phyloP scores from a whole-genome alignment of 2,797 vertebrate species.

The Pterois miles region DNA sequence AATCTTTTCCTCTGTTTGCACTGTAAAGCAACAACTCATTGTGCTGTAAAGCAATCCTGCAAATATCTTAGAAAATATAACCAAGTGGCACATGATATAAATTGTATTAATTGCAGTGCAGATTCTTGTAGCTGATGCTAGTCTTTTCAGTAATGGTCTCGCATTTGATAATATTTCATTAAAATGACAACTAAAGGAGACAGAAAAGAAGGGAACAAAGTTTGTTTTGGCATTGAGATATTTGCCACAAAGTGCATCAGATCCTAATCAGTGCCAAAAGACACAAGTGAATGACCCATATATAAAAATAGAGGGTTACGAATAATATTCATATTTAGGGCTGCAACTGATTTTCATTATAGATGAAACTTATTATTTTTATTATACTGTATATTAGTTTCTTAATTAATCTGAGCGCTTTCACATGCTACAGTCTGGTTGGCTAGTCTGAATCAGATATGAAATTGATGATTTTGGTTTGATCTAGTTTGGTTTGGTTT shows the following conservation, averaged over 20 bases:
- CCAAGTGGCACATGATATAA: background rate
- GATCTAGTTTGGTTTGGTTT: too few species aligned
- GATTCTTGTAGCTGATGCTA: background rate
- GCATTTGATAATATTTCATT: background rate
- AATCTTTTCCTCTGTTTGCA: conserved; percentile 17
- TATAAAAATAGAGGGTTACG: background rate
- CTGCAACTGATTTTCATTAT: background rate
- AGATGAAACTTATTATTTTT: too few species aligned
- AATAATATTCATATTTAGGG: background rate
- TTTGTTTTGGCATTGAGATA: background rate
- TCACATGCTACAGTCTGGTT: too few species aligned
- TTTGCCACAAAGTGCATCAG: background rate
- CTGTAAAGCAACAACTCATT: background rate
- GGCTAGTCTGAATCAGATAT: too few species aligned
- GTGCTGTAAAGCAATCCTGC: background rate
- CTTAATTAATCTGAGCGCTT: too few species aligned
- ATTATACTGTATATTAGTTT: too few species aligned
- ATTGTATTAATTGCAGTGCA: conserved; percentile 1
- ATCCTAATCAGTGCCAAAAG: background rate
- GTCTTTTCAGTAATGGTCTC: background rate
- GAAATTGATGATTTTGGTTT: too few species aligned
- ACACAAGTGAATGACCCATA: background rate
- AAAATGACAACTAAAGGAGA: background rate
- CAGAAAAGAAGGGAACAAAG: background rate
- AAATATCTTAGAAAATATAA: background rate